These are phyloP conservation scores for Neosilurus mollespiculum DNA, from an alignment of 2,797 vertebrate genomes.

Conservation along the genomic window DNA sequence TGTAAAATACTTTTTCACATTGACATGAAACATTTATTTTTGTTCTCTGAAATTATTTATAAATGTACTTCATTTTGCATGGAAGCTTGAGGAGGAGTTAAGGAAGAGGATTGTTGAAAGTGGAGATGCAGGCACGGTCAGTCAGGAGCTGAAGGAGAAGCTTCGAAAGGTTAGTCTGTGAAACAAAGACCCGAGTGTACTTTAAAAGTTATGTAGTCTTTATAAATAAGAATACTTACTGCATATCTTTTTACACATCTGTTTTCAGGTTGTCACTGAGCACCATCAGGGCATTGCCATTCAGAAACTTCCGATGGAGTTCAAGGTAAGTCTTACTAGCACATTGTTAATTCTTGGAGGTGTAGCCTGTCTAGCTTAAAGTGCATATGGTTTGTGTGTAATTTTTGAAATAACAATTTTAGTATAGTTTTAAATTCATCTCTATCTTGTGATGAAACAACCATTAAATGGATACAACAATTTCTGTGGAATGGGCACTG, in stretches of 20 bases:
- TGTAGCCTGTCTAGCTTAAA: background rate
- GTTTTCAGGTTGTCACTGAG: constrained; percentile 72
- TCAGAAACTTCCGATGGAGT: constrained; percentile 77
- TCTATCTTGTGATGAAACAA: background rate
- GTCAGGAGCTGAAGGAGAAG: constrained; percentile 80
- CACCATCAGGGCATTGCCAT: constrained; percentile 74
- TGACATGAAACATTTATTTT: background rate
- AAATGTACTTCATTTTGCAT: constrained; percentile 3
- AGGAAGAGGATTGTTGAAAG: constrained; percentile 75
- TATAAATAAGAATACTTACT: background rate
- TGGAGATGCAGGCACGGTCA: constrained; percentile 76
- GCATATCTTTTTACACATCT: constrained; percentile 19
- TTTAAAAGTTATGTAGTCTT: background rate
- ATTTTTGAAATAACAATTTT: background rate
- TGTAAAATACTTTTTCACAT: background rate
- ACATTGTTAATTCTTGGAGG: background rate
- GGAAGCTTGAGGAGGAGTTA: constrained; percentile 80
- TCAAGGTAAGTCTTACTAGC: constrained; percentile 73
- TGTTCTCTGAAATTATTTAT: background rate
- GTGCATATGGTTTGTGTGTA: no score
- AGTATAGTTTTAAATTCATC: background rate
- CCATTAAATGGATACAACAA: background rate
- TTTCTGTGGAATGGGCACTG: background rate
- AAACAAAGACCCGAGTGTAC: background rate
- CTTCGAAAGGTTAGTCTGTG: constrained; percentile 75